Evolutionary conservation across 2,888 invertebrate genomes (phyloP), one percentile per base, ranked within the genome.

Genomic region (Magallana nippona): DNA sequence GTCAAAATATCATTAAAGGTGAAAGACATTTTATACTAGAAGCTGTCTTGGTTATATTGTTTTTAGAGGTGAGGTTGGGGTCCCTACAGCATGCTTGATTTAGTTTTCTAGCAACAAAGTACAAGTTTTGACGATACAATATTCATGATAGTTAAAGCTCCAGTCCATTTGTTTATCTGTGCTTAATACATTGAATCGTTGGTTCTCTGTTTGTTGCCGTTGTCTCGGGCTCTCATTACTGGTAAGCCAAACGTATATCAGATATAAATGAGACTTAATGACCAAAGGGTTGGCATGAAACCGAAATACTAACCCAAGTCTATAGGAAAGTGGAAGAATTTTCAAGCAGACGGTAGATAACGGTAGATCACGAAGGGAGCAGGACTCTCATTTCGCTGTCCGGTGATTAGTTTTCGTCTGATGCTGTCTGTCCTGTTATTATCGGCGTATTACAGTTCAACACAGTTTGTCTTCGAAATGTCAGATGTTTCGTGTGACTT

Each of bases 221-320:
- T 22, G 13, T 44, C 15, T 71, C 32, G 32, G 32, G 11, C 13
- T 71, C 71, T 71, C 32, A 71, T 71, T 71, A 71, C 71, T 27
- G 27, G 71, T 11, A 71, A 71, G 32, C 71, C 71, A 71, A 71
- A 71, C 71, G 32, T 71, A 27, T 71, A 71, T 71, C 71, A 71
- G 27, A 71, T 22, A 44, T 44, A 71, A 71, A 32, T 32, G 22
- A 71, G 71, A 2, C 13, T 32, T 71, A 19, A 71, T 71, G 71
- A 71, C 32, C 71, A 71, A 0, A 2, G 32, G 27, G 32, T 32
- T 71, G 22, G 13, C 71, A 15, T 71, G 17, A 32, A 71, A 71
- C 32, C 71, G 71, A 71, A 71, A 71, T 71, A 71, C 15, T 22
- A 32, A 44, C 44, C 2, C 8, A 44, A 71, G 15, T 22, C 71